phyloP scores from a whole-genome alignment of 2,797 vertebrate genomes.

The Chaetophractus vellerosus region DNA sequence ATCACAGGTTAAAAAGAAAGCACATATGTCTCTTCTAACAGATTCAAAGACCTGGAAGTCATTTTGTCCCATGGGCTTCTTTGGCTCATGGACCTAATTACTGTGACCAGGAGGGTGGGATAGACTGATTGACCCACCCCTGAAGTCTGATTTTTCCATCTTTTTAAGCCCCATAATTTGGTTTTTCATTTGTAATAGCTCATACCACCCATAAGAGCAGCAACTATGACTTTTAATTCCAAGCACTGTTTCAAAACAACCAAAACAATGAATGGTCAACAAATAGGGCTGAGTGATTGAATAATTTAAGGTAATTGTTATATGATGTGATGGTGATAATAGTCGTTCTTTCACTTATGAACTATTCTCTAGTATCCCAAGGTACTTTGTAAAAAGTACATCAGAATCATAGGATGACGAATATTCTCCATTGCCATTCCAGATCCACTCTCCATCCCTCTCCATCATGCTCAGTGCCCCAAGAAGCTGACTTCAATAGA shows the following conservation, averaged over 20 bases:
- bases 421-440: background rate
- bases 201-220: background rate
- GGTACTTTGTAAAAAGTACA: background rate
- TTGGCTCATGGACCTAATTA: background rate
- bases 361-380: background rate
- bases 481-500: background rate
- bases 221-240: background rate
- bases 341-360: background rate
- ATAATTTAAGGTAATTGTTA: background rate
- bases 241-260: conserved; percentile 58
- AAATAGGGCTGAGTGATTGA: background rate
- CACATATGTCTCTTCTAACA: background rate
- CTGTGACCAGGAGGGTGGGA: background rate
- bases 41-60: background rate
- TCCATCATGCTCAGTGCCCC: background rate
- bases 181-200: conserved; percentile 24
- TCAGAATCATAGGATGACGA: background rate
- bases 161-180: background rate
- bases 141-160: background rate
- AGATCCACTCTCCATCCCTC: background rate
- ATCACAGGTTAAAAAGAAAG: background rate
- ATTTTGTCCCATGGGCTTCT: background rate
- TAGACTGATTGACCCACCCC: background rate
- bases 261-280: background rate
- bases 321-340: background rate